phyloP scores from a whole-genome alignment of 1,140 invertebrate species.

The Heterodera schachtii region DNA sequence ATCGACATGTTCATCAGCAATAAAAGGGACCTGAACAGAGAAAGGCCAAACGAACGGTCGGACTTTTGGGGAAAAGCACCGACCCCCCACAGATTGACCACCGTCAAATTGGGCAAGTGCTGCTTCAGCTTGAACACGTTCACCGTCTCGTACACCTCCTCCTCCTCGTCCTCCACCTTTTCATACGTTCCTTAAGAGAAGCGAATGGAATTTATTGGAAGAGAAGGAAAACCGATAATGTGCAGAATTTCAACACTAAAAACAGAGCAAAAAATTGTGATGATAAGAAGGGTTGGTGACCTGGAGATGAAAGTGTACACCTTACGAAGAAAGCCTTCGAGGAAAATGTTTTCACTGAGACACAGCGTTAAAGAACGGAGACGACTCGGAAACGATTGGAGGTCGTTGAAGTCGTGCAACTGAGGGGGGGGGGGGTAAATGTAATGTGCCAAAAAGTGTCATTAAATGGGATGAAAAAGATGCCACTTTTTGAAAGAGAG shows the following conservation, averaged over 20 bases:
- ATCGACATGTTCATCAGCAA: constrained; percentile 89
- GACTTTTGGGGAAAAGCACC: not conserved
- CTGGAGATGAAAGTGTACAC: constrained; percentile 97
- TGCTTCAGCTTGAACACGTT: constrained; percentile 97
- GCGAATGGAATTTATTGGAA: constrained; percentile 12
- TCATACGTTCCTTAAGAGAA: constrained; percentile 86
- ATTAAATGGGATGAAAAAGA: too few species aligned
- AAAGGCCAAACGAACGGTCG: not conserved
- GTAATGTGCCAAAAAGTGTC: too few species aligned
- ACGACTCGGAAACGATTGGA: constrained; percentile 94
- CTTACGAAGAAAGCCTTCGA: constrained; percentile 99
- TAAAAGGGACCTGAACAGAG: constrained; percentile 57
- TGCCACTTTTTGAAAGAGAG: too few species aligned
- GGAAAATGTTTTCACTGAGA: constrained; percentile 97
- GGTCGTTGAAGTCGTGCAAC: constrained; percentile 96
- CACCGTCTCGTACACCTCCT: constrained; percentile 99
- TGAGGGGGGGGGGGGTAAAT: constrained; percentile 65
- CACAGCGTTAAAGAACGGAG: constrained; percentile 94
- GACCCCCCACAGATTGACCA: constrained; percentile 82
- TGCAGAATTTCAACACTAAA: constrained; percentile 91
- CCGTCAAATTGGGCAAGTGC: constrained; percentile 87
- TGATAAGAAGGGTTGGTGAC: not conserved
- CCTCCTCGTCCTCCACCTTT: constrained; percentile 91
- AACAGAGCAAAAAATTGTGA: not conserved
- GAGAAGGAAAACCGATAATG: constrained; percentile 79